These are phyloP conservation scores for Cydia pomonella DNA, from an alignment of 1,140 invertebrate genomes.

Conservation along the genomic window DNA sequence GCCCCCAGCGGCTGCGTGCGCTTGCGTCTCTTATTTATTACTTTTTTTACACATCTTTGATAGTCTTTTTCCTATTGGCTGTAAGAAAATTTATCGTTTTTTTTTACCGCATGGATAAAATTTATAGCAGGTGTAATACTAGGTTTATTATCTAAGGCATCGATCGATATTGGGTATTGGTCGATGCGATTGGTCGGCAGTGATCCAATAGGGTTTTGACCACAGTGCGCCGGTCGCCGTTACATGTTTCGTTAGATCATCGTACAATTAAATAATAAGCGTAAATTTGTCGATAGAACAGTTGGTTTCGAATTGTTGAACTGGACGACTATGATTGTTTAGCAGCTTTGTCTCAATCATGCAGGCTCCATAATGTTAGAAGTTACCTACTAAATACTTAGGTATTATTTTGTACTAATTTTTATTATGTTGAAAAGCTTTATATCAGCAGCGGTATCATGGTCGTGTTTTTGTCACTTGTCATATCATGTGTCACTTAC, in stretches of 20 bases:
- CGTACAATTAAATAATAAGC: too few relatives aligned
- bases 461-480: too few relatives aligned
- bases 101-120: conserved; percentile 62
- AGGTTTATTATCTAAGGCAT: conserved; percentile 50
- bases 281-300: too few relatives aligned
- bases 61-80: conserved; percentile 76
- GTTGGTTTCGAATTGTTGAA: too few relatives aligned
- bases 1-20: conserved; percentile 60
- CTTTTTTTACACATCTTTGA: conserved; percentile 58
- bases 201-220: conserved; percentile 43
- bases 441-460: too few relatives aligned
- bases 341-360: too few relatives aligned
- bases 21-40: conserved; percentile 56
- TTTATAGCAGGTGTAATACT: conserved; percentile 70
- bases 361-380: too few relatives aligned
- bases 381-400: too few relatives aligned
- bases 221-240: neutral
- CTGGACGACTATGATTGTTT: too few relatives aligned
- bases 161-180: conserved; percentile 58
- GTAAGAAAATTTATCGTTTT: conserved; percentile 60
- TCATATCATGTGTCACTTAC: too few relatives aligned
- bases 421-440: too few relatives aligned
- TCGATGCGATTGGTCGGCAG: conserved; percentile 56
- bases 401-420: too few relatives aligned
- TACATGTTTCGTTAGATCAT: neutral